phyloP scores from a whole-genome alignment of 2,797 vertebrate genomes.

The Rhinophrynus dorsalis region DNA sequence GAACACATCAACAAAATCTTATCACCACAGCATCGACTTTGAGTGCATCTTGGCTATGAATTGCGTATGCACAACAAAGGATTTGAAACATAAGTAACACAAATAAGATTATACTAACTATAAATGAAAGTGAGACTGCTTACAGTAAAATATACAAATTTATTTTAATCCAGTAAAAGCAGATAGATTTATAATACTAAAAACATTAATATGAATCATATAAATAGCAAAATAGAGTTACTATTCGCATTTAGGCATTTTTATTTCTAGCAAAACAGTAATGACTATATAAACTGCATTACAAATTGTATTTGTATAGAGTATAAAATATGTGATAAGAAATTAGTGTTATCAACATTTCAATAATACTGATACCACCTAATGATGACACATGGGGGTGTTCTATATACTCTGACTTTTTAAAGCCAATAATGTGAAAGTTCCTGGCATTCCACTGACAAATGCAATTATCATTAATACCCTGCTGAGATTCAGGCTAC shows the following conservation, averaged over 20 bases:
- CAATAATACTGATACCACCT: slow-evolving; percentile 22
- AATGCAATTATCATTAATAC: slow-evolving; percentile 47
- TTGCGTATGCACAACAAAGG: too few relatives aligned
- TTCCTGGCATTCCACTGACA: slow-evolving; percentile 37
- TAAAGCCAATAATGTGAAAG: slow-evolving; percentile 32
- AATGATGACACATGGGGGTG: slow-evolving; percentile 14
- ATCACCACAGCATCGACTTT: too few relatives aligned
- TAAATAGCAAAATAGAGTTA: not conserved
- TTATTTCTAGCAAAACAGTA: too few relatives aligned
- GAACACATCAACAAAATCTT: too few relatives aligned
- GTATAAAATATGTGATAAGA: not conserved
- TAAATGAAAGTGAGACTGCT: too few relatives aligned
- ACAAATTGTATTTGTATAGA: too few relatives aligned
- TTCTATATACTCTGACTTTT: slow-evolving; percentile 24
- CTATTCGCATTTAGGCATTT: too few relatives aligned
- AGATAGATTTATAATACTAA: not conserved
- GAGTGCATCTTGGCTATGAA: too few relatives aligned
- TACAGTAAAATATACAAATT: too few relatives aligned
- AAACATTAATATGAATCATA: not conserved
- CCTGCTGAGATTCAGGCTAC: slow-evolving; percentile 15
- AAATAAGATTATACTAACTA: too few relatives aligned
- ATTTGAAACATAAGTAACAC: too few relatives aligned
- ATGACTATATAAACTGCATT: too few relatives aligned
- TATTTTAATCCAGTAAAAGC: not conserved
- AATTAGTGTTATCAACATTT: slow-evolving; percentile 9